Percentiles rank a stretch among this genome's conserved stretches.
phyloP scores from a whole-genome alignment of 2,113 vertebrate genomes.

The Fulica atra region DNA sequence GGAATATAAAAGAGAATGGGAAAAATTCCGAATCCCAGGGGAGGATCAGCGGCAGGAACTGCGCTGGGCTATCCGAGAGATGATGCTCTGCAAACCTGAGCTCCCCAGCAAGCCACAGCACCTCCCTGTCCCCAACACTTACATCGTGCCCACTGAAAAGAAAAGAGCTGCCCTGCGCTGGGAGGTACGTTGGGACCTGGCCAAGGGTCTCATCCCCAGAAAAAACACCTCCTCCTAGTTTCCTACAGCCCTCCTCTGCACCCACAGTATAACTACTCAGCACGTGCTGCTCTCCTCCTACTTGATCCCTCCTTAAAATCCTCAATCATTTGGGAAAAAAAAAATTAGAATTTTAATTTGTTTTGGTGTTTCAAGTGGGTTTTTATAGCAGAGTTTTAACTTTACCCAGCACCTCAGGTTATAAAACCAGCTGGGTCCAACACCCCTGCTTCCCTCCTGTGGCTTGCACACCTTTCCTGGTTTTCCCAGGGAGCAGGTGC shows the following conservation, averaged over 20 bases:
- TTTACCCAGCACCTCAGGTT: too few relatives aligned
- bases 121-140: constrained; percentile 77
- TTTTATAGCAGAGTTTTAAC: too few relatives aligned
- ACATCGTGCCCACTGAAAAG: constrained; percentile 88
- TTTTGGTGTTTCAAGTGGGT: accelerated
- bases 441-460: too few relatives aligned
- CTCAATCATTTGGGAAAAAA: background rate
- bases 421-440: too few relatives aligned
- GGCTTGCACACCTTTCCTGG: too few relatives aligned
- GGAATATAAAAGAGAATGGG: constrained; percentile 73
- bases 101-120: constrained; percentile 60
- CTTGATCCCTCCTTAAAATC: background rate
- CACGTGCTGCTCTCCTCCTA: too few relatives aligned
- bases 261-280: too few relatives aligned
- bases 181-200: constrained; percentile 85
- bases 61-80: constrained; percentile 65
- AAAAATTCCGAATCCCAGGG: constrained; percentile 60
- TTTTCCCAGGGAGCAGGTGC: too few relatives aligned
- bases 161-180: constrained; percentile 85
- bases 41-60: constrained; percentile 53
- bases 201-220: constrained; percentile 76
- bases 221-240: constrained; percentile 16
- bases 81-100: constrained; percentile 56
- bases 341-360: too few relatives aligned
- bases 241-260: background rate